Conservation (phyloP, 2,797 vertebrate genomes). For the Simalia tracyae region DNA sequence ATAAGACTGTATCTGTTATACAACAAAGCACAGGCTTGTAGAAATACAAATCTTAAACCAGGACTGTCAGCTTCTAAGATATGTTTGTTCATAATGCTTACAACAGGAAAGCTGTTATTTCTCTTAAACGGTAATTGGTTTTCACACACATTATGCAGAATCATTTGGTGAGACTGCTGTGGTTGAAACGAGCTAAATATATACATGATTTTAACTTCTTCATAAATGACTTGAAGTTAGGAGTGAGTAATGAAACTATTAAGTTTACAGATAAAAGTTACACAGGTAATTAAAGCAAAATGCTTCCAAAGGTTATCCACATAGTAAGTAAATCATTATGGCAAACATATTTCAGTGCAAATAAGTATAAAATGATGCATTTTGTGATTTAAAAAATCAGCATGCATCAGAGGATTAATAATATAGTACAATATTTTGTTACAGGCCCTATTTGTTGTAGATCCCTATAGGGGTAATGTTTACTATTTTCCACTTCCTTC, state of each 20-base stretch:
- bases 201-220: conserved; percentile 12
- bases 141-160: background rate
- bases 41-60: background rate
- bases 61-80: background rate
- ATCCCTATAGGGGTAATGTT: background rate
- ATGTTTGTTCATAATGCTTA: background rate
- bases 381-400: background rate
- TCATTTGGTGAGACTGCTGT: background rate
- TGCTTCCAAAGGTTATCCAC: background rate
- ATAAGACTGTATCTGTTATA: background rate
- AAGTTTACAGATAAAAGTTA: background rate
- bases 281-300: background rate
- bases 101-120: background rate
- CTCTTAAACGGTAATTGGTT: background rate
- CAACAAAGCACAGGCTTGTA: background rate
- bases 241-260: background rate
- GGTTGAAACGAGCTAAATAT: background rate
- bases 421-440: background rate
- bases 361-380: background rate
- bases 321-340: background rate
- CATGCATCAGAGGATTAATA: background rate
- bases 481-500: background rate
- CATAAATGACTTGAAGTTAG: background rate
- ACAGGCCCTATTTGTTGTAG: background rate
- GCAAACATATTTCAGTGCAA: background rate